Evolutionary conservation across 2,113 vertebrate species (phyloP), one percentile per base, ranked within the genome.

Genomic region (Paramormyrops kingsleyae): DNA sequence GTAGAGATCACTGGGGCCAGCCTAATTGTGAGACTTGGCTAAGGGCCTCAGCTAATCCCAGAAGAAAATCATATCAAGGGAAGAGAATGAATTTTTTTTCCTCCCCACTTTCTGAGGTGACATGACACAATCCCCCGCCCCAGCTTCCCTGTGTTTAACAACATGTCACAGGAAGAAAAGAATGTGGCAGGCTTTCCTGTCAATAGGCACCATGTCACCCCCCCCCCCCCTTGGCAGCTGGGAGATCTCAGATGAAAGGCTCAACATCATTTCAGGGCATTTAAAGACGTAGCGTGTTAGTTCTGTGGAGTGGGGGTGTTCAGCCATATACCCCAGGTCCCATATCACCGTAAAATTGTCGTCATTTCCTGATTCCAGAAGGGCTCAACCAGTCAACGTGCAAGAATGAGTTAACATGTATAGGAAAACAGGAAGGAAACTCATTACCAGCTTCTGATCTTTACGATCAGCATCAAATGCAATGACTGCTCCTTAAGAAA

Each of bases 21-120:
- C 56, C 88, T 90, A 89, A 91, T 90, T 91, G 87, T 92, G 19
- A 88, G 88, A 92, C 91, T 91, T 93, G 90, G 91, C 92, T 56
- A 15, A 13, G 62, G 39, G 92, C 84, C 90, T 89, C 84, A 80
- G 66, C 74, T 89, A 31, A 39, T 47, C 88, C 85, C 52, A 87
- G 52, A 89, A 83, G 88, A 90, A 90, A 92, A 92, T 91, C 88
- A 91, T 91, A 53, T 91, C 90, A 89, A 89, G 90, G 89, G 44
- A 90, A 62, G 87, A 89, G 80, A 89, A 88, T 87, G 56, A 88
- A 86, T 91, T 47, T 21, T 83, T 80, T 44, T 80, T 0, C 6
- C 31, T 35, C 4, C 31, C 89, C 21, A 87, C 62, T 5, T 80
- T 90, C 91, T 17, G 47, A 89, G 70, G 77, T 46, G 85, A 91